Base-by-base conservation (phyloP, 2,797 vertebrate species). In the Fringilla coelebs region DNA sequence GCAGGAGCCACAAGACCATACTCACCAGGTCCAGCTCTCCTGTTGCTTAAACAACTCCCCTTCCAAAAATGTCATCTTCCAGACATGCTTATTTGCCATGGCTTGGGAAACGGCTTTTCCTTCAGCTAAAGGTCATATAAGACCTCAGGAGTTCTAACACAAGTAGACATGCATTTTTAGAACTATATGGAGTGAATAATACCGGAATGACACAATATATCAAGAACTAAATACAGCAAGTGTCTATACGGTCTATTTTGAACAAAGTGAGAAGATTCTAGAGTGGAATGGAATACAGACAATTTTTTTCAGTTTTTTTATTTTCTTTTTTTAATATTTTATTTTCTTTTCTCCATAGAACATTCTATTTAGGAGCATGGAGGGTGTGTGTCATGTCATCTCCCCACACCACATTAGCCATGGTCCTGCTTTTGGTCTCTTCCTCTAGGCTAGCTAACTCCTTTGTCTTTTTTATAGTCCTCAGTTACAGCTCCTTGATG, bases 11-110 rank as follows among this genome's bases (percentile, higher is more conserved):
- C 15, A 55, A 62, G 11, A 65, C 17, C 19, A 5, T 24, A 55
- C 5, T 49, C 26, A 71, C 19, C 15, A 65, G 0, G 1, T 38
- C 31, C 43, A 49, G 11, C 4, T 34, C 17, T 80, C 20, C 13
- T 12, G 0, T 28, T 73, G 8, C 7, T 49, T 29, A 66, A 84
- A 75, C 2, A 62, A 26, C 3, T 0, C 3, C 6, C 8, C 4
- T 78, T 34, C 51, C 28, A 31, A 87, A 88, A 76, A 51, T 1
- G 0, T 6, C 0, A 1, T 28, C 14, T 76, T 29, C 12, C 34
- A 72, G 48, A 48, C 1, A 1, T 32, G 25, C 8, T n/a, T 43
- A 13, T 20, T 61, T 81, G 32, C 21, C 8, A 49, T 5, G 2
- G 21, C 11, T 78, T 81, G 17, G 13, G 31, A 86, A n/a, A n/a